Base-by-base conservation (phyloP, 53 echinoderm and acorn worm species). In the Actinopyga echinites region DNA sequence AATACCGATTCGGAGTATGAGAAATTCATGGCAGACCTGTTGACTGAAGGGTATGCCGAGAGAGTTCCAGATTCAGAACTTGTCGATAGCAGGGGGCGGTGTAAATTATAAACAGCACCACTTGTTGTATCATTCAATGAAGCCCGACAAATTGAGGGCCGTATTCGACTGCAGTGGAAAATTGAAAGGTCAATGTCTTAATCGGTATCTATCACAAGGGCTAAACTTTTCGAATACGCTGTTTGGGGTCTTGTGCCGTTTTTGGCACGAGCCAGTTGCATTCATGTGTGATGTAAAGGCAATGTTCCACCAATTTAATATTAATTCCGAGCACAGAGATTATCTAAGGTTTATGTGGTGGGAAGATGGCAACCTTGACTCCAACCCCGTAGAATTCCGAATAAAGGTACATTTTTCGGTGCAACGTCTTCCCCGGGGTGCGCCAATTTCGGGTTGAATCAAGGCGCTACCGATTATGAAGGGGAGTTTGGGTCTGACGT, bases 361-460 rank as follows among this genome's bases (percentile, higher is more conserved):
- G 63, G 33, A 45, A 74, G 0, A 64, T 74, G 22, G 30, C 64
- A 65, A 65, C 26, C 33, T 30, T 19, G 34, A 24, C 43, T 63
- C 24, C 55, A 84, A 19, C 4, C 33, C 28, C 15, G 56, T 55
- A 56, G 85, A 84, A 28, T 84, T 53, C 42, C 56, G 79, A 11
- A 81, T 81, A 57, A 86, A 38, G n/a, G 86, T 86, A 4, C 90
- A 90, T 43, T 90, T 9, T 89, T 89, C 57, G 85, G 80, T 8
- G 91, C 89, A 40, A 33, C 35, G 9, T 82, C 83, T 36, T 89
- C 89, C 8, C 89, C 89, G 26, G 85, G 81, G 1, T 89, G 89
- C 28, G 64, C 89, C 56, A 91, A 91, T 40, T 91, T 87, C 56
- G 83, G 79, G 0, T 49, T 91, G 62, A 83, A 82, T 22, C 43